Evolutionary conservation across 2,797 vertebrate genomes (phyloP).

Genomic region (Chloroceryle amazona): DNA sequence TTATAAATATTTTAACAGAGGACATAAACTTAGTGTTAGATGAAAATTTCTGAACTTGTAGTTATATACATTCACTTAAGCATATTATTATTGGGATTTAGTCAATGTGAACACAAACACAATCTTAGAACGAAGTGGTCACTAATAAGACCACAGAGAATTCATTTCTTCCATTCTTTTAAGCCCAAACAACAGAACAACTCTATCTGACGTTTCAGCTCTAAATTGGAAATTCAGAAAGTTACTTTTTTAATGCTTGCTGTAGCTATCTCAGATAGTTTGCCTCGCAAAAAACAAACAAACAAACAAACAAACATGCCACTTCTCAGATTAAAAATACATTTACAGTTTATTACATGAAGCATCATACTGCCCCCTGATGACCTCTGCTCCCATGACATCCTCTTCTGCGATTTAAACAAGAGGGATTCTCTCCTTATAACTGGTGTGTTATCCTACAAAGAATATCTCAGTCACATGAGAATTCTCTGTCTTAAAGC

Average conservation of each 20-base stretch:
- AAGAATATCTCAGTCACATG: neutral
- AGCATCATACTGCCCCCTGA: neutral
- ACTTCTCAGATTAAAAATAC: neutral
- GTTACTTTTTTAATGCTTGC: neutral
- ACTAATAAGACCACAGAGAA: neutral
- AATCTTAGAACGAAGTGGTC: neutral
- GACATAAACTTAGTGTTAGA: neutral
- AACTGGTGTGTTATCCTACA: neutral
- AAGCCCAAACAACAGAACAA: neutral
- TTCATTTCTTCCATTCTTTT: neutral
- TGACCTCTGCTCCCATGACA: neutral
- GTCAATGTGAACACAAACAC: neutral
- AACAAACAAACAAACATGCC: no score
- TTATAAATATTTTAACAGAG: neutral
- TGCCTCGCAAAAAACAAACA: neutral
- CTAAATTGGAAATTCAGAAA: neutral
- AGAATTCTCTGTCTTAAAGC: neutral
- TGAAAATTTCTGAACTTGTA: neutral
- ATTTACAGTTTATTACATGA: neutral
- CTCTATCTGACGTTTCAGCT: neutral
- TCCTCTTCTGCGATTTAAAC: neutral
- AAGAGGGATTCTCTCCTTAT: neutral
- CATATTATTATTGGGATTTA: neutral
- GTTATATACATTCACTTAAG: neutral
- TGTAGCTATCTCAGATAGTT: neutral